Conservation (phyloP, 2,888 invertebrate genomes). For the Bellardia bayeri region DNA sequence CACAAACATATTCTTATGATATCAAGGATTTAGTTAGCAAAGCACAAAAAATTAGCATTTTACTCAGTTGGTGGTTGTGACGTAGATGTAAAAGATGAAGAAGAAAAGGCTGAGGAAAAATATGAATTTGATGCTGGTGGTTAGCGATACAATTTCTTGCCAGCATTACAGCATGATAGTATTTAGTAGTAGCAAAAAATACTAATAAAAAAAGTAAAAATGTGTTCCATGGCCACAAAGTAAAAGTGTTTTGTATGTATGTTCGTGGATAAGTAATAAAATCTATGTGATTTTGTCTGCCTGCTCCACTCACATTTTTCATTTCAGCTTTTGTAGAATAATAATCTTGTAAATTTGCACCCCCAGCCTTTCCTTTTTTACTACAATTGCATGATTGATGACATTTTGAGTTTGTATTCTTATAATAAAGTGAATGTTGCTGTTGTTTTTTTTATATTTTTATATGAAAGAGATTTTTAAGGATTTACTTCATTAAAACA, state of each 20-base stretch:
- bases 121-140: not conserved
- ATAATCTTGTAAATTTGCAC: conserved; percentile 44
- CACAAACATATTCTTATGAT: not conserved
- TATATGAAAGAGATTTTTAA: conserved; percentile 51
- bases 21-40: conserved; percentile 53
- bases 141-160: conserved; percentile 17
- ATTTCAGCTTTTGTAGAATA: conserved; percentile 34
- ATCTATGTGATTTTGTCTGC: not conserved
- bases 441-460: not conserved
- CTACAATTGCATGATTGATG: conserved; percentile 70
- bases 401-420: conserved; percentile 60
- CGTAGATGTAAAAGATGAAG: not conserved
- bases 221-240: conserved; percentile 45
- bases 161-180: not conserved
- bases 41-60: conserved; percentile 56
- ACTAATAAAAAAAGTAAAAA: conserved; percentile 19
- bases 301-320: not conserved
- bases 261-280: no score
- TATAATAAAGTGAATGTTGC: conserved; percentile 54
- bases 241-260: conserved; percentile 17
- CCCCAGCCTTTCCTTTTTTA: not conserved
- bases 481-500: conserved; percentile 66
- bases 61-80: conserved; percentile 41
- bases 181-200: not conserved
- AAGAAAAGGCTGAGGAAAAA: not conserved